Evolutionary conservation across 2,797 vertebrate genomes (phyloP).

Genomic region (Acipenser transmontanus): DNA sequence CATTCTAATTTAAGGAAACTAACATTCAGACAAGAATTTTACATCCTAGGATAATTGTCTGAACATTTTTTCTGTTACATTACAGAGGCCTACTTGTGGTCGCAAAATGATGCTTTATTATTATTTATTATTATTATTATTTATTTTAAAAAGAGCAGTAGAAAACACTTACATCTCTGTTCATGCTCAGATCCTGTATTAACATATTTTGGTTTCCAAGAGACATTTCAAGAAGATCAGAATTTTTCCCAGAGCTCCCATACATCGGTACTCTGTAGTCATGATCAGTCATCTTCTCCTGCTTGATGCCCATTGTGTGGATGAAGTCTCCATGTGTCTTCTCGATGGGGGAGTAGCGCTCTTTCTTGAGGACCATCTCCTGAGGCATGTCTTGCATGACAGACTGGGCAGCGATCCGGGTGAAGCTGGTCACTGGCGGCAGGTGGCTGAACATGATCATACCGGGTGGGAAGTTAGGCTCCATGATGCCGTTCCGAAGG

Average conservation of each 20-base stretch:
- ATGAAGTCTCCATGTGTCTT: slow-evolving; percentile 46
- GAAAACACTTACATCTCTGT: not conserved
- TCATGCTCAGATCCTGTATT: too few relatives aligned
- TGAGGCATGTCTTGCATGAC: slow-evolving; percentile 74
- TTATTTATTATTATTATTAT: too few relatives aligned
- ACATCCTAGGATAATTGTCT: too few relatives aligned
- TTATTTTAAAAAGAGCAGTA: too few relatives aligned
- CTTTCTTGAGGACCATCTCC: slow-evolving; percentile 96
- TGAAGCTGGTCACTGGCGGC: slow-evolving; percentile 93
- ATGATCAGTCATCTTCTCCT: slow-evolving; percentile 82
- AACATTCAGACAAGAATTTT: too few relatives aligned
- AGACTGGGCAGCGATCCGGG: slow-evolving; percentile 77
- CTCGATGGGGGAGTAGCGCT: slow-evolving; percentile 74
- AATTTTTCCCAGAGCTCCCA: slow-evolving; percentile 52
- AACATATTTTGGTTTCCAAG: slow-evolving; percentile 40
- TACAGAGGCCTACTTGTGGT: too few relatives aligned
- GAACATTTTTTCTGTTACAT: too few relatives aligned
- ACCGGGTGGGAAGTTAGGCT: slow-evolving; percentile 82
- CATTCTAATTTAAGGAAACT: too few relatives aligned
- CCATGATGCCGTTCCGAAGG: slow-evolving; percentile 86
- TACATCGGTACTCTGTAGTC: slow-evolving; percentile 75
- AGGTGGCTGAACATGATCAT: slow-evolving; percentile 98
- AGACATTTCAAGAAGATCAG: slow-evolving; percentile 66
- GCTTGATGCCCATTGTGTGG: slow-evolving; percentile 86
- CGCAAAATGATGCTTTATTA: not conserved